Evolutionary conservation across 2,113 vertebrate genomes (phyloP).

Genomic region (Hippotragus niger): DNA sequence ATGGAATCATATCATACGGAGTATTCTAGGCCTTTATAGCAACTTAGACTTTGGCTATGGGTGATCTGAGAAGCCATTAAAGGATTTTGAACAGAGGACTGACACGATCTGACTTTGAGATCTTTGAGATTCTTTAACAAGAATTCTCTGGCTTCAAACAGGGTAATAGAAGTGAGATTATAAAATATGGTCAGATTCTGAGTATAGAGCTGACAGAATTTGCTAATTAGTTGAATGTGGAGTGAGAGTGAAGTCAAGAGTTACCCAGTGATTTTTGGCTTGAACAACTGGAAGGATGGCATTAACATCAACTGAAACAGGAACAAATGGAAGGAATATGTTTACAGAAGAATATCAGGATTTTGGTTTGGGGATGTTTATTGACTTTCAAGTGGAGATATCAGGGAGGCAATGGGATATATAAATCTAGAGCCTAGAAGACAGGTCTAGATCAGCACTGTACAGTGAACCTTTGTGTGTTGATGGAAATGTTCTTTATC

Average conservation of each 20-base stretch:
- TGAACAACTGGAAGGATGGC: not conserved
- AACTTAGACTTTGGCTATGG: not conserved
- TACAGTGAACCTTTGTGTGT: not conserved
- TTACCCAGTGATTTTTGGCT: not conserved
- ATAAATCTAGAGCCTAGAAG: not conserved
- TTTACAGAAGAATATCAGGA: not conserved
- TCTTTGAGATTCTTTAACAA: not conserved
- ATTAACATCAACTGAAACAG: not conserved
- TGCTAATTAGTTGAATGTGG: not conserved
- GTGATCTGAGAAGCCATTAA: not conserved
- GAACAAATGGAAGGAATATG: not conserved
- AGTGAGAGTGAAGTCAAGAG: not conserved
- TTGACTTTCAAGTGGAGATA: not conserved
- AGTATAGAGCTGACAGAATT: not conserved
- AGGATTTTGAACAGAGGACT: not conserved
- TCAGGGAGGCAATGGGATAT: not conserved
- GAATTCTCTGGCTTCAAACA: not conserved
- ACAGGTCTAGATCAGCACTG: not conserved
- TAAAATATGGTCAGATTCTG: not conserved
- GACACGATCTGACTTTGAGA: constrained; percentile 1
- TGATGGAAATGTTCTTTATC: not conserved
- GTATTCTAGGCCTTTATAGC: not conserved
- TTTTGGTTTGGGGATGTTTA: not conserved
- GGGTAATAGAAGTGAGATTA: not conserved
- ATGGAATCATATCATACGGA: not conserved